Evolutionary conservation across 2,888 invertebrate genomes (phyloP).

Genomic region (Epirrita christyi): DNA sequence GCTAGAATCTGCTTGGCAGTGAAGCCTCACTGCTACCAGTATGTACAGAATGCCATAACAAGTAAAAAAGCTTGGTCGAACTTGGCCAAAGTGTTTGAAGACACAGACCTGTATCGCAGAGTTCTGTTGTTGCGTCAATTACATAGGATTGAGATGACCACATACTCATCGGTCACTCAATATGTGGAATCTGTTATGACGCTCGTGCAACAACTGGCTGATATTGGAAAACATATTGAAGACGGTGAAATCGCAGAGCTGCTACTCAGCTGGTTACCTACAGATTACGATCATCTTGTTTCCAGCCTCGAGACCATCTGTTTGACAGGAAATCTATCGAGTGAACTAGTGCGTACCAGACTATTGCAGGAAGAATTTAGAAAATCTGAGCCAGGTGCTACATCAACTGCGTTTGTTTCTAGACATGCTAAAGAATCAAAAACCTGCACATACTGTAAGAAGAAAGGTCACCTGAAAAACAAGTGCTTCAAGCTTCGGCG

Average conservation of each 20-base stretch:
- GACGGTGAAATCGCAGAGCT: constrained; percentile 6
- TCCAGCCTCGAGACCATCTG: constrained; percentile 2
- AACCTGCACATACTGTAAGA: too few relatives aligned
- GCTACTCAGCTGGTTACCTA: constrained; percentile 3
- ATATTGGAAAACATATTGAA: too few relatives aligned
- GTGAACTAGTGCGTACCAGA: constrained; percentile 1
- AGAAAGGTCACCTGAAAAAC: too few relatives aligned
- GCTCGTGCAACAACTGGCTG: too few relatives aligned
- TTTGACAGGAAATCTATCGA: neutral
- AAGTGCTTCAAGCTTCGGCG: too few relatives aligned
- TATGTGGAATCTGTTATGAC: constrained; percentile 6
- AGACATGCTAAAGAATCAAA: too few relatives aligned
- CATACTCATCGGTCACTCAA: neutral
- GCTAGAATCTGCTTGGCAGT: neutral
- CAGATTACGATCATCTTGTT: constrained; percentile 2
- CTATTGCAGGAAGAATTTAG: too few relatives aligned
- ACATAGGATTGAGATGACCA: neutral
- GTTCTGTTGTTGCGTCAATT: constrained; percentile 1
- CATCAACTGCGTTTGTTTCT: too few relatives aligned
- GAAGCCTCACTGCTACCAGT: neutral
- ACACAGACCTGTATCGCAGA: too few relatives aligned
- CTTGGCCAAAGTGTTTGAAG: too few relatives aligned
- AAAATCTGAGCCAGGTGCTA: too few relatives aligned
- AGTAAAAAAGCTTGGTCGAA: neutral
- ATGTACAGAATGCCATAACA: neutral